Evolutionary conservation across 2,113 vertebrate genomes (phyloP).

Genomic region (Fukomys damarensis): DNA sequence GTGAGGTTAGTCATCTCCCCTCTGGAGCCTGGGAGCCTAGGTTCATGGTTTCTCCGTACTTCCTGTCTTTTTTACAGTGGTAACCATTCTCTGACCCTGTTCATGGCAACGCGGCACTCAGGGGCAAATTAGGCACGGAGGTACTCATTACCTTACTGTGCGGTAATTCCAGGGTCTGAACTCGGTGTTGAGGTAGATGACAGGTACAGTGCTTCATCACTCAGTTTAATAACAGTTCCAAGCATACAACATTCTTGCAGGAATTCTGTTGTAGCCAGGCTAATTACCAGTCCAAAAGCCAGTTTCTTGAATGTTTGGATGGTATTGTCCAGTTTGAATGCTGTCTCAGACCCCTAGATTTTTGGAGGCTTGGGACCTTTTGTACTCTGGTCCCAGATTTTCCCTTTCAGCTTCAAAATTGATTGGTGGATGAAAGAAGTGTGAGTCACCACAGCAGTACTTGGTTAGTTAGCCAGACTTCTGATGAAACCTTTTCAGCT

Average conservation of each 20-base stretch:
- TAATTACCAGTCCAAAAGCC: background rate
- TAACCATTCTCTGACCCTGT: conserved; percentile 11
- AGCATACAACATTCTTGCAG: conserved; percentile 7
- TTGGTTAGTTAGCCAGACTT: background rate
- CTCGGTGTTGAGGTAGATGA: conserved; percentile 35
- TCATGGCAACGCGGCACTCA: background rate
- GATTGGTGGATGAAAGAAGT: background rate
- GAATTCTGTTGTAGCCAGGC: background rate
- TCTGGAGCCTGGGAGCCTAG: background rate
- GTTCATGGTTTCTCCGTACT: background rate
- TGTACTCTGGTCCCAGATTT: background rate
- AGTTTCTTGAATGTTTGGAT: background rate
- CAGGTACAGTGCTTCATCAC: conserved; percentile 17
- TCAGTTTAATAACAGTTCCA: conserved; percentile 53
- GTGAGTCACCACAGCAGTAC: background rate
- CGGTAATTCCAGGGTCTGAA: conserved; percentile 55
- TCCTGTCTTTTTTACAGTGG: background rate
- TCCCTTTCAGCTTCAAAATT: background rate
- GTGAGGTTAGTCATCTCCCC: too few species aligned
- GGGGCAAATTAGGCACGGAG: background rate
- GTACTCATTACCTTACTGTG: conserved; percentile 38
- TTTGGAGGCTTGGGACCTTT: background rate
- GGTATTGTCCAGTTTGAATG: background rate
- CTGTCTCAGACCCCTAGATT: background rate
- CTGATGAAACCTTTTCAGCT: background rate